phyloP scores from a whole-genome alignment of 2,113 vertebrate species.

The Ammospiza nelsoni region DNA sequence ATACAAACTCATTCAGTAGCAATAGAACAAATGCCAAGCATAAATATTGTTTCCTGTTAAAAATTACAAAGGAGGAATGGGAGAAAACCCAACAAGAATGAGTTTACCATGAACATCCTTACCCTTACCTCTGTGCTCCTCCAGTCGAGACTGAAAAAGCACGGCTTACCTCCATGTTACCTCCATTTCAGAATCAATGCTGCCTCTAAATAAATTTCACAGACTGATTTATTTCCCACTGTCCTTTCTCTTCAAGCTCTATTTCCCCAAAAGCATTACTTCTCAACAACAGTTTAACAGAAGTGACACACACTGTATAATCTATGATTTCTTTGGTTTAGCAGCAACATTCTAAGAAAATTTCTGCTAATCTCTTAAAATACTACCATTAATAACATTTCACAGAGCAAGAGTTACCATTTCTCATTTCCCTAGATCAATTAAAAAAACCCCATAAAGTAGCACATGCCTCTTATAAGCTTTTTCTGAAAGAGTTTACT shows the following conservation, averaged over 20 bases:
- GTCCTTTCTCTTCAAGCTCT: not conserved
- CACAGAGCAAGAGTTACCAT: not conserved
- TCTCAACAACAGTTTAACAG: not conserved
- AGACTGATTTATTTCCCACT: not conserved
- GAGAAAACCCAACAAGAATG: not conserved
- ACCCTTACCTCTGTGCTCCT: not conserved
- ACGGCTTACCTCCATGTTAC: not conserved
- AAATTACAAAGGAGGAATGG: not conserved
- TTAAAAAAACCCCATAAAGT: not conserved
- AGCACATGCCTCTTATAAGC: not conserved
- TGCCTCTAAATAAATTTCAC: not conserved
- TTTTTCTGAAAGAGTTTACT: conserved; percentile 33
- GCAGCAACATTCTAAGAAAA: not conserved
- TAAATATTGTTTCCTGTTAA: not conserved
- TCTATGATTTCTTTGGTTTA: not conserved
- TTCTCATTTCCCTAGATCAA: not conserved
- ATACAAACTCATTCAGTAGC: not conserved
- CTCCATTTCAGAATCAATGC: not conserved
- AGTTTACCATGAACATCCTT: not conserved
- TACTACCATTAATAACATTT: not conserved
- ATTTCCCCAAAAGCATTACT: not conserved
- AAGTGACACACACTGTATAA: not conserved
- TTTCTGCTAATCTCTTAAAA: not conserved
- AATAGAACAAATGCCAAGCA: not conserved
- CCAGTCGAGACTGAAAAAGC: not conserved